phyloP scores from a whole-genome alignment of 2,113 vertebrate species.

The Clinocottus analis region DNA sequence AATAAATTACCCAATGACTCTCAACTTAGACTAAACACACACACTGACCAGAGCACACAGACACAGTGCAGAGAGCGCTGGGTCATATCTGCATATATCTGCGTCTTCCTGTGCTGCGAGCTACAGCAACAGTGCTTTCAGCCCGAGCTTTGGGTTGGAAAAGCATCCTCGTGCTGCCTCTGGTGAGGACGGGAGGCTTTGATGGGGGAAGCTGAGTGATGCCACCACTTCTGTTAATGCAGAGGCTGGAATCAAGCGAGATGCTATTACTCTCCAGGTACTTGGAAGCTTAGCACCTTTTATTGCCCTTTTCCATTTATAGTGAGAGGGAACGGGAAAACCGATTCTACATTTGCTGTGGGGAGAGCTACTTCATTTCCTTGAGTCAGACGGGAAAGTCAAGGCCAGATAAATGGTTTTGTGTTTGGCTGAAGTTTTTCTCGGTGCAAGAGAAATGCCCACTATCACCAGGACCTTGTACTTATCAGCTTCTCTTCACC shows the following conservation, averaged over 20 bases:
- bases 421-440: conserved; percentile 66
- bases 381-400: conserved; percentile 64
- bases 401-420: conserved; percentile 76
- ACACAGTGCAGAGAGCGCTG: conserved; percentile 36
- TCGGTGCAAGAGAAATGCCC: conserved; percentile 36
- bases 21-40: conserved; percentile 73
- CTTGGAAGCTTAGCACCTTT: conserved; percentile 46
- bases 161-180: conserved; percentile 35
- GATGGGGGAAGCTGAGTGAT: conserved; percentile 31
- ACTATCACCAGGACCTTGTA: conserved; percentile 84
- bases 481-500: conserved; percentile 83
- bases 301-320: conserved; percentile 35
- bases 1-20: conserved; percentile 81
- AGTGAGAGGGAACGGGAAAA: conserved; percentile 22
- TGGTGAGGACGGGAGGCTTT: conserved; percentile 35
- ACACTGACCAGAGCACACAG: conserved; percentile 50
- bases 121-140: conserved; percentile 24
- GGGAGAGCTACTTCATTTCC: conserved; percentile 58
- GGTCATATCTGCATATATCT: no score
- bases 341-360: conserved; percentile 18
- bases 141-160: conserved; percentile 12
- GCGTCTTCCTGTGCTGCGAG: background rate
- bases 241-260: conserved; percentile 32
- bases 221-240: conserved; percentile 47
- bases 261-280: conserved; percentile 37